Percentiles rank a stretch among this genome's conserved stretches.
Conservation (phyloP, 2,797 vertebrate species). For the Sebastes iracundus region DNA sequence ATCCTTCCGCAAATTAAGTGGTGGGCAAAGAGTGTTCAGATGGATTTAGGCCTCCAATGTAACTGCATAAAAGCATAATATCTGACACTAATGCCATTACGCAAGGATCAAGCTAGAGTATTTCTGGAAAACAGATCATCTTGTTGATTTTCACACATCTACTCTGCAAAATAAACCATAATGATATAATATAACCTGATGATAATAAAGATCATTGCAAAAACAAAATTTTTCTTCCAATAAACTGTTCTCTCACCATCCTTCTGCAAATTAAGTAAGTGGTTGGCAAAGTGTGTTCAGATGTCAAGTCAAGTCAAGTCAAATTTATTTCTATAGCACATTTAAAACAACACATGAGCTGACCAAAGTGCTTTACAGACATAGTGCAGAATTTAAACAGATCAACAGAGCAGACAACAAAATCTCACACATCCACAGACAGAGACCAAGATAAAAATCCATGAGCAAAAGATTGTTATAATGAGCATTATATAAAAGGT, state of each 20-base stretch:
- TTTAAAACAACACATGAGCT: too few species aligned
- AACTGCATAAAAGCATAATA: not conserved
- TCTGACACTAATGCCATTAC: not conserved
- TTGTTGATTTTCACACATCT: not conserved
- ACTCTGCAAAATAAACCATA: not conserved
- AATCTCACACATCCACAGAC: too few species aligned
- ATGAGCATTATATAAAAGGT: too few species aligned
- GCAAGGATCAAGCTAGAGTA: not conserved
- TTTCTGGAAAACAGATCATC: not conserved
- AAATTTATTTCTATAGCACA: too few species aligned
- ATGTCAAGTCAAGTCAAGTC: not conserved
- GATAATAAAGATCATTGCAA: not conserved
- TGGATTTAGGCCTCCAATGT: not conserved
- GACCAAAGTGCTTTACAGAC: too few species aligned
- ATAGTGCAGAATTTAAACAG: accelerated
- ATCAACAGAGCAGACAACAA: too few species aligned
- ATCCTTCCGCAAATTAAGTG: not conserved
- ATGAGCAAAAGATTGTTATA: too few species aligned
- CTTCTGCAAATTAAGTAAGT: not conserved
- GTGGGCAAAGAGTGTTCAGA: not conserved
- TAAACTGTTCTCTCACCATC: not conserved
- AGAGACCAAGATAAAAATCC: too few species aligned
- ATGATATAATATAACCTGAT: not conserved
- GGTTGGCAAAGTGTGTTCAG: not conserved
- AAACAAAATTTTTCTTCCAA: not conserved